Evolutionary conservation across 2,797 vertebrate species (phyloP).

Genomic region (Synaphobranchus kaupii): DNA sequence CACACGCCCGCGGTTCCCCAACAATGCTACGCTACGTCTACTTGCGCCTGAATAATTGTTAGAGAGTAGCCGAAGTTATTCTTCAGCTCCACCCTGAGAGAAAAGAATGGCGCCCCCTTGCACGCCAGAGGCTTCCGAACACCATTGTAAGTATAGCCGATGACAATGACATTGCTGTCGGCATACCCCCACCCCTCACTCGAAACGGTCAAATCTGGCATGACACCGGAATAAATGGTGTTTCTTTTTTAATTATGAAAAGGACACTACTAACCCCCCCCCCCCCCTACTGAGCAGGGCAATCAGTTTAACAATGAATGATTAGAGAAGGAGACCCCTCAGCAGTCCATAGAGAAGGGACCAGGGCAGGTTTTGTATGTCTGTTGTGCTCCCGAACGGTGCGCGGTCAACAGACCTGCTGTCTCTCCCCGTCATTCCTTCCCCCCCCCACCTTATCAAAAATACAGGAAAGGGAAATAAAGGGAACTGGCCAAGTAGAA

Average conservation of each 20-base stretch:
- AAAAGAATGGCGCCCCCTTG: background rate
- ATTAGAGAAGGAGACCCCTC: slow-evolving; percentile 13
- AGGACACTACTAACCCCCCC: background rate
- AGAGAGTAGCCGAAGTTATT: background rate
- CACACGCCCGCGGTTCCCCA: background rate
- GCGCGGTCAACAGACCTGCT: background rate
- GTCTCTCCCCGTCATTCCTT: background rate
- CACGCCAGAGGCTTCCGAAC: background rate
- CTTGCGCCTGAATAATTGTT: slow-evolving; percentile 8
- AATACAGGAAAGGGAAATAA: background rate
- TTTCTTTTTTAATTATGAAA: slow-evolving; percentile 9
- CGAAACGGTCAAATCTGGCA: background rate
- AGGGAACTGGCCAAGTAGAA: slow-evolving; percentile 31
- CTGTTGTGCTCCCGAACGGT: background rate
- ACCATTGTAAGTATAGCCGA: background rate
- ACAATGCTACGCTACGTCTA: slow-evolving; percentile 19
- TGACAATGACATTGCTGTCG: background rate
- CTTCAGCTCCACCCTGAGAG: background rate
- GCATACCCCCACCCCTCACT: background rate
- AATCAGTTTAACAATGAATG: slow-evolving; percentile 7
- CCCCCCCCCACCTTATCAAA: background rate
- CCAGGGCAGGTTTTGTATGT: background rate
- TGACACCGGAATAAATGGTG: slow-evolving; percentile 13
- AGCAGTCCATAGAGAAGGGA: background rate
- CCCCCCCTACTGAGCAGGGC: background rate